Evolutionary conservation across 2,888 invertebrate species (phyloP).

Genomic region (Hylaea fasciaria): DNA sequence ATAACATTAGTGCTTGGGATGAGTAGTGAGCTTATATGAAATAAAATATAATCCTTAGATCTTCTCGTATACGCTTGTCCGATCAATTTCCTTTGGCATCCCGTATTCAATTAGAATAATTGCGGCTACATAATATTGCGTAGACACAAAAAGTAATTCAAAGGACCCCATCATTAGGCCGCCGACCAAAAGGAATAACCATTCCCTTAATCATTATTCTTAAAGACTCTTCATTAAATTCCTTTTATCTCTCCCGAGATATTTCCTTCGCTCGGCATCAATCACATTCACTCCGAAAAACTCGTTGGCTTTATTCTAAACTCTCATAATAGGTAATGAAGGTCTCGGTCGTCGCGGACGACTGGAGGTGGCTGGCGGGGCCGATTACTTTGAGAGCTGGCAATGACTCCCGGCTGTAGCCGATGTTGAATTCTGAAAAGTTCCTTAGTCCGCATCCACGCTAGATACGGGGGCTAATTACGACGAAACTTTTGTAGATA

Average conservation of each 20-base stretch:
- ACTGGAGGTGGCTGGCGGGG: slow-evolving; percentile 78
- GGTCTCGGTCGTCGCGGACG: slow-evolving; percentile 78
- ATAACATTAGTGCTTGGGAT: slow-evolving; percentile 13
- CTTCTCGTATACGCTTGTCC: slow-evolving; percentile 20
- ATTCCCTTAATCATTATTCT: slow-evolving; percentile 84
- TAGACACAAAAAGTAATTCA: slow-evolving; percentile 78
- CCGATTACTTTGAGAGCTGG: slow-evolving; percentile 81
- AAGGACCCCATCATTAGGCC: slow-evolving; percentile 80
- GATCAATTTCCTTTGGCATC: slow-evolving; percentile 39
- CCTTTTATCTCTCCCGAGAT: slow-evolving; percentile 84
- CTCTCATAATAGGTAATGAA: slow-evolving; percentile 85
- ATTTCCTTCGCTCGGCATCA: slow-evolving; percentile 83
- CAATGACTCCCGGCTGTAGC: slow-evolving; percentile 80
- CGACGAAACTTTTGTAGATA: slow-evolving; percentile 82
- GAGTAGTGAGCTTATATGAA: slow-evolving; percentile 14
- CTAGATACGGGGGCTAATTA: slow-evolving; percentile 82
- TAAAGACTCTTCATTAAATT: slow-evolving; percentile 85
- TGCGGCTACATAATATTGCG: slow-evolving; percentile 69
- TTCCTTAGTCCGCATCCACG: slow-evolving; percentile 78
- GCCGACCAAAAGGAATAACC: slow-evolving; percentile 82
- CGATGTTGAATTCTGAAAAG: slow-evolving; percentile 81
- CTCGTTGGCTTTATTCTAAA: slow-evolving; percentile 85
- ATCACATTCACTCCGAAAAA: slow-evolving; percentile 84
- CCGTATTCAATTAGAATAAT: slow-evolving; percentile 70
- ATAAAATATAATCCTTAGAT: slow-evolving; percentile 14